Percentiles rank a stretch among this genome's conserved stretches.
phyloP scores from a whole-genome alignment of 2,797 vertebrate genomes.

The Catostomus latipinnis region DNA sequence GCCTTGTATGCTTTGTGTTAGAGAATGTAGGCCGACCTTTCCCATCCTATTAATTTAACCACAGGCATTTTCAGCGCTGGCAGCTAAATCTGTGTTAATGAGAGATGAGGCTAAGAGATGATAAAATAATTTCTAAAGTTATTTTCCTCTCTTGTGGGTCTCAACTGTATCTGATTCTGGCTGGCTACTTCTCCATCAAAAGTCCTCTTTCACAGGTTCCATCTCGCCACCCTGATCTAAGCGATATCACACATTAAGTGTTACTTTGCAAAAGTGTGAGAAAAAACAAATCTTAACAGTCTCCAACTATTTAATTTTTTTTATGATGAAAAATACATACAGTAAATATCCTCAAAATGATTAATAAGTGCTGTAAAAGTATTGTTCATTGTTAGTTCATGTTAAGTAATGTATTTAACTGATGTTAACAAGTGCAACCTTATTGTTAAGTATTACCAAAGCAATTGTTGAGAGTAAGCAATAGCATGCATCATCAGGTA shows the following conservation, averaged over 20 bases:
- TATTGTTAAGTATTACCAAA: no score
- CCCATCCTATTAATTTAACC: conserved; percentile 74
- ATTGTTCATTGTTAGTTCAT: no score
- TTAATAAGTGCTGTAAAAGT: no score
- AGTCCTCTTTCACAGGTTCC: conserved; percentile 47
- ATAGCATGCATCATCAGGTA: neutral
- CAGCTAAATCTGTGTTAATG: conserved; percentile 75
- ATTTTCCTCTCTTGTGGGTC: conserved; percentile 54
- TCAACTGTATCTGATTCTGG: conserved; percentile 54
- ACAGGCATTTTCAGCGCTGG: conserved; percentile 69
- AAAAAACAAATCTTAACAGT: conserved; percentile 9
- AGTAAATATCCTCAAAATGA: no score
- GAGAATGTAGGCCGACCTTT: conserved; percentile 78
- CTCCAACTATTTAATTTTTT: conserved; percentile 37
- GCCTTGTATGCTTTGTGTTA: conserved; percentile 65
- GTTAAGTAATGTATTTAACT: no score
- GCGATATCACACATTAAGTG: conserved; percentile 49
- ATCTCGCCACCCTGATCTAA: conserved; percentile 33
- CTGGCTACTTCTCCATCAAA: conserved; percentile 58
- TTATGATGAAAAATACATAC: no score
- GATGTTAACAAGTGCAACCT: no score
- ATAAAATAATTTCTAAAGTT: conserved; percentile 61
- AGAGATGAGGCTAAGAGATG: conserved; percentile 62
- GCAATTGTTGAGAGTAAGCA: no score
- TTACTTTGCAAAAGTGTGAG: conserved; percentile 44